Percentiles rank a stretch among this genome's conserved stretches.
Evolutionary conservation across 2,888 invertebrate species (phyloP).

Genomic region (Apodemia mormo): DNA sequence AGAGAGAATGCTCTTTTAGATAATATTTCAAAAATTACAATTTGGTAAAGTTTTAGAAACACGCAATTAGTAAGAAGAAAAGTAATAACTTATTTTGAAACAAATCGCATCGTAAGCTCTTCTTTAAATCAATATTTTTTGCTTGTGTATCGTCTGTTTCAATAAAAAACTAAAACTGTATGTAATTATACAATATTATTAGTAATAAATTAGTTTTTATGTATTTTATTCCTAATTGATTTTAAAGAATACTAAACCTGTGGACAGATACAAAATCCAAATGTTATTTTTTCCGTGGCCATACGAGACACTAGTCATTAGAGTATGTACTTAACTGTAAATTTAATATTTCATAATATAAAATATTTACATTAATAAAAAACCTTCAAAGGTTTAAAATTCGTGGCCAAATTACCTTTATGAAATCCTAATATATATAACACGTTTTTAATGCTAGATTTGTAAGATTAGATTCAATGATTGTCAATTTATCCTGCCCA

Average conservation of each 20-base stretch:
- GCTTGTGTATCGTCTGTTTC: too few species aligned
- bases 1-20: too few species aligned
- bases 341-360: constrained; percentile 66
- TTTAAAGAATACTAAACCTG: not conserved
- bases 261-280: not conserved
- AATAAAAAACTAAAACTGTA: too few species aligned
- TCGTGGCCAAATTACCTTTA: constrained; percentile 81
- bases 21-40: too few species aligned
- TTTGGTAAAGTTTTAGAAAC: too few species aligned
- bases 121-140: too few species aligned
- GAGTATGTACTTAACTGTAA: constrained; percentile 62
- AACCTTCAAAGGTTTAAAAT: constrained; percentile 71
- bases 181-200: too few species aligned
- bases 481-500: constrained; percentile 42
- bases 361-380: constrained; percentile 70
- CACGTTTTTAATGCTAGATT: constrained; percentile 69
- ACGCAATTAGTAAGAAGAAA: too few species aligned
- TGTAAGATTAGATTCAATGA: constrained; percentile 49
- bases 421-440: constrained; percentile 79
- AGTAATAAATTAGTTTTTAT: too few species aligned
- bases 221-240: too few species aligned
- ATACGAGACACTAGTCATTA: constrained; percentile 81
- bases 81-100: too few species aligned
- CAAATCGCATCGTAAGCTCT: too few species aligned
- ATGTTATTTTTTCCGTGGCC: constrained; percentile 56